Base-by-base conservation (phyloP, 2,888 invertebrate genomes). In the Liposcelis brunnea region DNA sequence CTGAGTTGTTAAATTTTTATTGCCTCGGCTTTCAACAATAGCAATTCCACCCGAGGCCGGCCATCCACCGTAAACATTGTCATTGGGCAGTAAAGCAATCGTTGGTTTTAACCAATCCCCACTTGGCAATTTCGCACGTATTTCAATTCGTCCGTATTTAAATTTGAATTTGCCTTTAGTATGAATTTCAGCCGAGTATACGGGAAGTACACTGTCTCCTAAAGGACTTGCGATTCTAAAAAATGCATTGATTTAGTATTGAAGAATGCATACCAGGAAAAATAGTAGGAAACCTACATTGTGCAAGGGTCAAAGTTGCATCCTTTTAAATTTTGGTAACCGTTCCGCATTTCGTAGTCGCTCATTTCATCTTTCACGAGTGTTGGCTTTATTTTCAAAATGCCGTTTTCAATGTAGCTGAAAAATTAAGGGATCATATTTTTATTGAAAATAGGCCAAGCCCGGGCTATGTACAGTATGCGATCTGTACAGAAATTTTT, bases 61-160 rank as follows among this genome's bases (percentile, higher is more conserved):
- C 80, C 80, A 80, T 1, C 63, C 59, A 2, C 80, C 78, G 57
- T 81, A 81, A 0, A 58, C 58, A 54, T 75, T 74, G 56, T 67
- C 58, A 1, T 68, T 64, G 1, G 81, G 80, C 67, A 77, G 63
- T 59, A 81, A 56, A 80, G 78, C 80, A 51, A 80, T 71, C 21
- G 79, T 78, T 44, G 71, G 71, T 70, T 78, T 79, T 5, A 79
- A 57, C 80, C 80, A 80, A 59, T 80, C 80, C 12, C 80, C 81
- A 31, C 69, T 65, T 2, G 81, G 79, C 64, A 77, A 63, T 58
- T 75, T 76, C 1, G 79, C 80, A 44, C 72, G 64, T 4, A 76
- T 69, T 58, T 76, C 75, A 14, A 79, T 60, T 32, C 63, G 65
- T 6, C 80, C 80, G 55, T 75, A 80, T 51, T 66, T 70, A 61